Evolutionary conservation across 2,888 invertebrate genomes (phyloP).

Genomic region (Papilio elwesi): DNA sequence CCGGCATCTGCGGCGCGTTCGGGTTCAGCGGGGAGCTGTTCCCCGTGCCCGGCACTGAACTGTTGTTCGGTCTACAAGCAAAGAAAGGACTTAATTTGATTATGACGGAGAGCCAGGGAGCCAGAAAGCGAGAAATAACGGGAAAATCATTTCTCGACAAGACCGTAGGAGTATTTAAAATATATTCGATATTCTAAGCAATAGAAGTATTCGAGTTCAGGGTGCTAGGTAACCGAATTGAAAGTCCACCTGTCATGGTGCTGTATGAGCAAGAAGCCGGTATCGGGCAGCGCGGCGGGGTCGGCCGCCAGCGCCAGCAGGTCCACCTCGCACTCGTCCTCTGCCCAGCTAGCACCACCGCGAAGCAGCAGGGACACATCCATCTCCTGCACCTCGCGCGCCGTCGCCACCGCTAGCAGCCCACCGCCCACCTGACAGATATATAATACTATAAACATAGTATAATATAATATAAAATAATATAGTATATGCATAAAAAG

Average conservation of each 20-base stretch:
- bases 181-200: too few species aligned
- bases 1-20: constrained; percentile 87
- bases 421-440: constrained; percentile 88
- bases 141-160: too few species aligned
- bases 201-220: too few species aligned
- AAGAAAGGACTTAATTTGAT: background rate
- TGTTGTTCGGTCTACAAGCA: constrained; percentile 62
- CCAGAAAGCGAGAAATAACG: too few species aligned
- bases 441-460: background rate
- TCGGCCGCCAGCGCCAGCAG: constrained; percentile 92
- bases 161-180: too few species aligned
- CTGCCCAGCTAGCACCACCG: constrained; percentile 96
- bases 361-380: constrained; percentile 95
- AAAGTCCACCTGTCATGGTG: constrained; percentile 80
- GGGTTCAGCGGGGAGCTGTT: constrained; percentile 83
- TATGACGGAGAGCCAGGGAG: background rate
- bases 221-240: too few species aligned
- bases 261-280: constrained; percentile 96
- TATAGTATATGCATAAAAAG: too few species aligned
- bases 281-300: constrained; percentile 89
- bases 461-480: too few species aligned
- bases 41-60: constrained; percentile 76
- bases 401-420: constrained; percentile 95
- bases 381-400: constrained; percentile 98
- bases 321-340: constrained; percentile 99